Evolutionary conservation across 2,113 vertebrate genomes (phyloP).

Genomic region (Megalops atlanticus): DNA sequence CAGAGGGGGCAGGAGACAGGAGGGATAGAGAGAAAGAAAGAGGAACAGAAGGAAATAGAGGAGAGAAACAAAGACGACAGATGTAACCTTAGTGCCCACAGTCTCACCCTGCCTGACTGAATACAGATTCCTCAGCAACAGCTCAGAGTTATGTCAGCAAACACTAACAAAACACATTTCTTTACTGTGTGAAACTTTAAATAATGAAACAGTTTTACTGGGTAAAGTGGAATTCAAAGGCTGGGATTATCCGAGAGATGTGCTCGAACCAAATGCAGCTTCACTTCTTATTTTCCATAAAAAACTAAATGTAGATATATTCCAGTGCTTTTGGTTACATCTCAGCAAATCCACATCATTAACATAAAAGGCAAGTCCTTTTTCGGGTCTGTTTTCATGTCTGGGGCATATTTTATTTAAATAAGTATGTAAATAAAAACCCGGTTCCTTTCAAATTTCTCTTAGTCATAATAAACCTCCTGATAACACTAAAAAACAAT

Average conservation of each 20-base stretch:
- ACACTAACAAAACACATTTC: neutral
- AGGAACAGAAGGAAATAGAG: neutral
- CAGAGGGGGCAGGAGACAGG: neutral
- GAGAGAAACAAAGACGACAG: neutral
- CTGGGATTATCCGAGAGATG: neutral
- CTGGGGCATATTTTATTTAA: constrained; percentile 41
- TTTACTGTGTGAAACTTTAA: constrained; percentile 8
- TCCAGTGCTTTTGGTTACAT: neutral
- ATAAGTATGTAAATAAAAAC: constrained; percentile 42
- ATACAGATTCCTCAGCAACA: neutral
- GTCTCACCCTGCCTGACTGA: too few species aligned
- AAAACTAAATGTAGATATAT: neutral
- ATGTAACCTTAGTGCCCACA: neutral
- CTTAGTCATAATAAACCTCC: constrained; percentile 43
- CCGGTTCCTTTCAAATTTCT: constrained; percentile 15
- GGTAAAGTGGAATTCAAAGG: neutral
- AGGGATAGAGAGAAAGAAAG: neutral
- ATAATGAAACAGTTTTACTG: constrained; percentile 26
- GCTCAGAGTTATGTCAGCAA: neutral
- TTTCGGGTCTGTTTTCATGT: constrained; percentile 1
- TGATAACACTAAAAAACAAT: constrained; percentile 46
- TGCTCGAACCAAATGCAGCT: neutral
- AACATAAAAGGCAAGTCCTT: neutral
- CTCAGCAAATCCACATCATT: neutral
- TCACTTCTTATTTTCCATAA: neutral